These are phyloP conservation scores for Euglossa dilemma DNA, from an alignment of 1,140 invertebrate species.

Conservation along the genomic window DNA sequence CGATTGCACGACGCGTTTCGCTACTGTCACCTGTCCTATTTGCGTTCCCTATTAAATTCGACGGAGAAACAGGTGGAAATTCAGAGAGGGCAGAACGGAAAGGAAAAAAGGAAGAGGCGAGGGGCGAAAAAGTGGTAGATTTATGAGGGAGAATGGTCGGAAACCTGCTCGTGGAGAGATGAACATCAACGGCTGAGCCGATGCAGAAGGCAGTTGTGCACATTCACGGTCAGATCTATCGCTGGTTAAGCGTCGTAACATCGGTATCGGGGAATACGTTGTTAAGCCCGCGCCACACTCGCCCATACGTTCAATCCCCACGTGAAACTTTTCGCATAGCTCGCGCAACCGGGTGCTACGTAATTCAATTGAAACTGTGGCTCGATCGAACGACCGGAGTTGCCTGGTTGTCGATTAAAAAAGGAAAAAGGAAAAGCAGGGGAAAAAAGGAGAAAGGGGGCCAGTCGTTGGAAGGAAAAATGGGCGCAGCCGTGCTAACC, in stretches of 20 bases:
- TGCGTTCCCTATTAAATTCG: too few species aligned
- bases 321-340: conserved; percentile 53
- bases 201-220: conserved; percentile 55
- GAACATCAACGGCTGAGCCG: conserved; percentile 11
- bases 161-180: background rate
- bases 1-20: too few species aligned
- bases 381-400: conserved; percentile 51
- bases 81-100: too few species aligned
- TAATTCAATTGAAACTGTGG: conserved; percentile 64
- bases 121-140: background rate
- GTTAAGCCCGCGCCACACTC: conserved; percentile 44
- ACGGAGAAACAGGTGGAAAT: too few species aligned
- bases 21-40: background rate
- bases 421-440: background rate
- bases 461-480: conserved; percentile 17
- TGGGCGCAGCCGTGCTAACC: background rate
- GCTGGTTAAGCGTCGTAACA: conserved; percentile 61
- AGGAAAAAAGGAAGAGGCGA: too few species aligned
- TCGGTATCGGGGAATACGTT: conserved; percentile 30
- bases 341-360: conserved; percentile 35
- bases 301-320: conserved; percentile 47
- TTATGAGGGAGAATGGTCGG: background rate
- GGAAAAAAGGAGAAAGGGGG: background rate
- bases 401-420: conserved; percentile 49
- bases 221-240: conserved; percentile 58